Base-by-base conservation (phyloP, 1,140 invertebrate species). In the Atta cephalotes region DNA sequence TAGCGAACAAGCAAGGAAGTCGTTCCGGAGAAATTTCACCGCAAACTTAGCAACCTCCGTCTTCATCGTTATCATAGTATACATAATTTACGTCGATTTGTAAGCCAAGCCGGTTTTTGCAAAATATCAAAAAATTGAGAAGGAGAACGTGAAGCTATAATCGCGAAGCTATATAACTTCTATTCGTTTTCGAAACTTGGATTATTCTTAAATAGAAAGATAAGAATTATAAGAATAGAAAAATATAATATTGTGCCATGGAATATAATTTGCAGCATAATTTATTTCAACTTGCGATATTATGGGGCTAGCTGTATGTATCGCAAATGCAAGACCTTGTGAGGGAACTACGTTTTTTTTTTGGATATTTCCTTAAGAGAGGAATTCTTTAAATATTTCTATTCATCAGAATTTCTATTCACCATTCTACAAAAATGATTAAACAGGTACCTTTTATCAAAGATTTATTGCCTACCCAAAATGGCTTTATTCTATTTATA, bases 1-100 rank as follows among this genome's bases (percentile, higher is more conserved):
- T 87, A 77, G 76, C 68, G 25, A 35, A 10, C 16, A 45, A 62
- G 60, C 60, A 39, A 87, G 89, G 84, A 91, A 90, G 84, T 90
- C 87, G 58, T 80, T 87, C 87, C 79, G 91, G 90, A 92, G 92
- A 93, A 93, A 93, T 93, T 93, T 93, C 92, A 92, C 91, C 92
- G 88, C 91, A 84, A 90, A 89, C 87, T 85, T 77, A 84, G 25
- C 91, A 89, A 84, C 80, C 90, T 92, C 88, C 82, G 56, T 87
- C 87, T 25, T 82, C 70, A 63, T 86, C 85, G 60, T 51, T 35
- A 21, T 60, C 49, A 9, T 53, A 35, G 31, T 76, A 18, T 74
- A 63, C 39, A 14, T 77, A 31, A 0, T 25, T 76, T 71, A 31
- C 68, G 35, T 62, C 65, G 51, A 31, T 79, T 58, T 87, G 77